These are phyloP conservation scores for Athalia circularis DNA, from an alignment of 2,888 invertebrate genomes.

Conservation along the genomic window DNA sequence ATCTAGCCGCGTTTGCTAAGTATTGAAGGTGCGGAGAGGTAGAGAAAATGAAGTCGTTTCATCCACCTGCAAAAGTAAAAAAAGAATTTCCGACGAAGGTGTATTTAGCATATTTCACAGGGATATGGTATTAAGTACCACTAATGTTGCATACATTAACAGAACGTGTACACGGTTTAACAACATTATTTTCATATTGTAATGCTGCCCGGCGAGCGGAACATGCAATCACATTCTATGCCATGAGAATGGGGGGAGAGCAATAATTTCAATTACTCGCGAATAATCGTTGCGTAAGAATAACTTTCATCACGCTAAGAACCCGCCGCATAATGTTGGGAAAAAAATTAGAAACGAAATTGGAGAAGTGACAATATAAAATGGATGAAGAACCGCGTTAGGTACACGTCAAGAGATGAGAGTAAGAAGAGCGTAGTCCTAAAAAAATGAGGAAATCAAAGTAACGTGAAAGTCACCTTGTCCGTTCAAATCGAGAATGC, in stretches of 20 bases:
- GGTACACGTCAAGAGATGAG: too few relatives aligned
- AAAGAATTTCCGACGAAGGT: conserved; percentile 56
- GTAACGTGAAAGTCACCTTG: too few relatives aligned
- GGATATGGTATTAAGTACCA: conserved; percentile 34
- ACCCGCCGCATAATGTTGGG: not conserved
- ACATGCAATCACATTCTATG: conserved; percentile 37
- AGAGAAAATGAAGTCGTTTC: conserved; percentile 59
- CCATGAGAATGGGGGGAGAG: not conserved
- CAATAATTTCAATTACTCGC: conserved; percentile 38
- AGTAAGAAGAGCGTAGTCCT: too few relatives aligned
- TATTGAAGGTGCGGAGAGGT: conserved; percentile 54
- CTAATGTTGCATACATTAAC: conserved; percentile 51
- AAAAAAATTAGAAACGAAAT: conserved; percentile 2
- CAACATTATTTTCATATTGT: conserved; percentile 50
- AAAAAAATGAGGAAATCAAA: too few relatives aligned
- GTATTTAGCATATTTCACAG: conserved; percentile 52
- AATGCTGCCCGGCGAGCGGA: not conserved
- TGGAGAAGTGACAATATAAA: too few relatives aligned
- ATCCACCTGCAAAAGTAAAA: conserved; percentile 53
- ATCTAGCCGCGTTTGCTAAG: not conserved
- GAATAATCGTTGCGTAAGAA: conserved; percentile 25
- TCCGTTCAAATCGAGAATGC: too few relatives aligned
- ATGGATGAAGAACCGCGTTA: too few relatives aligned
- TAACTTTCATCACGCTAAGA: conserved; percentile 29
- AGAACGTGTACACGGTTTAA: conserved; percentile 26